These are phyloP conservation scores for Blastomussa wellsi DNA, from an alignment of 92 coral and sea anemone genomes.

Conservation along the genomic window DNA sequence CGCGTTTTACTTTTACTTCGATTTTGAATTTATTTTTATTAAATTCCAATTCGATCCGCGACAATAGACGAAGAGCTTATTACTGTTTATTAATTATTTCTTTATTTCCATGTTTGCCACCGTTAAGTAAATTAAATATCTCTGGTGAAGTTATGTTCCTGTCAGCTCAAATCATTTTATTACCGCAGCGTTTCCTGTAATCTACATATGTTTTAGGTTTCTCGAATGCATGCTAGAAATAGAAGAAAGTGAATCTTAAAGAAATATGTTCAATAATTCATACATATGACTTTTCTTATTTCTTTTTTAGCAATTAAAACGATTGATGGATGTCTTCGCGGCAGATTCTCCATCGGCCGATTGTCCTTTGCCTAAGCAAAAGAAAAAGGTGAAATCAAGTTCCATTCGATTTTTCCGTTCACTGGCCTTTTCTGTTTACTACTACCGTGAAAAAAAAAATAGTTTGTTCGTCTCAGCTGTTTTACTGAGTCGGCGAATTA, in stretches of 20 bases:
- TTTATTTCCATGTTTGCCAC: too few relatives aligned
- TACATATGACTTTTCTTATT: not conserved
- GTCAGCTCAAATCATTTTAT: too few relatives aligned
- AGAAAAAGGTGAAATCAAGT: not conserved
- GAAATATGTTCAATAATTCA: not conserved
- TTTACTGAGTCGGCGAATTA: not conserved
- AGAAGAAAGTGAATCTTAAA: not conserved
- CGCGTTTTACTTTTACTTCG: too few relatives aligned
- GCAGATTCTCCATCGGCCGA: slow-evolving; percentile 24
- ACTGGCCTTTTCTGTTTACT: not conserved
- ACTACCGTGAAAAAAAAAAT: too few relatives aligned
- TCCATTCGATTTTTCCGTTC: too few relatives aligned
- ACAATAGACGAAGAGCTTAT: too few relatives aligned
- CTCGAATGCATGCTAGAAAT: not conserved
- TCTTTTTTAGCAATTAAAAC: slow-evolving; percentile 25
- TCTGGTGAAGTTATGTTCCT: too few relatives aligned
- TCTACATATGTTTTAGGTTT: not conserved
- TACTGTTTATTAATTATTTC: too few relatives aligned
- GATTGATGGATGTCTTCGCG: slow-evolving; percentile 28
- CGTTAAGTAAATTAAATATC: too few relatives aligned
- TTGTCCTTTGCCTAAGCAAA: not conserved
- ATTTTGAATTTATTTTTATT: too few relatives aligned
- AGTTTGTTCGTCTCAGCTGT: not conserved
- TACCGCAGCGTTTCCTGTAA: not conserved
- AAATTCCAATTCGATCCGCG: too few relatives aligned